Conservation (phyloP, 2,113 vertebrate genomes). For the Ciconia stormi region DNA sequence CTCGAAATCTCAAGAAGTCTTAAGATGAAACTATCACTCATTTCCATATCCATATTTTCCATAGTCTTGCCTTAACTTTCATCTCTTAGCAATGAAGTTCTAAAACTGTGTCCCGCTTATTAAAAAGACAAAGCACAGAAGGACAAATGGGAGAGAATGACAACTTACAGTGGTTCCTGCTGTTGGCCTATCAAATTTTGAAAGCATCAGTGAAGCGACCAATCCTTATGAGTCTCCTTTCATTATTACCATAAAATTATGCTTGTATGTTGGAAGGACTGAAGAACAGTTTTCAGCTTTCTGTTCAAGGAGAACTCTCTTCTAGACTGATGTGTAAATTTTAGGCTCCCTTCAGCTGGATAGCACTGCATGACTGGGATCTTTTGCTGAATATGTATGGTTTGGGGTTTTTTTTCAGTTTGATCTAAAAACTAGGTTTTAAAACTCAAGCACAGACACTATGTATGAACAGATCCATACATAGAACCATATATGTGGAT, state of each 20-base stretch:
- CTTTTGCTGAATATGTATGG: not conserved
- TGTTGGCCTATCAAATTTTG: not conserved
- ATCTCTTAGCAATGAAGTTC: not conserved
- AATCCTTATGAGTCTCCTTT: not conserved
- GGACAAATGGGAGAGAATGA: not conserved
- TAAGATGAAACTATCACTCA: not conserved
- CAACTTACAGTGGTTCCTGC: not conserved
- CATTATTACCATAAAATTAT: not conserved
- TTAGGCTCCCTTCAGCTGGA: not conserved
- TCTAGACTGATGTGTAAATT: not conserved
- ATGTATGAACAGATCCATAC: not conserved
- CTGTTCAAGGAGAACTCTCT: not conserved
- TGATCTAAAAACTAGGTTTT: not conserved
- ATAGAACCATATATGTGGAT: not conserved
- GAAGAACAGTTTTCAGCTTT: not conserved
- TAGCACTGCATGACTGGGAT: not conserved
- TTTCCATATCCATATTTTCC: not conserved
- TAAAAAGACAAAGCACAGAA: not conserved
- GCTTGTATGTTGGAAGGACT: not conserved
- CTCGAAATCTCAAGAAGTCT: not conserved
- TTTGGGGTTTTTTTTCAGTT: not conserved
- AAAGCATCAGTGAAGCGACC: not conserved
- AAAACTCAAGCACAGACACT: not conserved
- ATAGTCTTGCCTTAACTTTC: not conserved
- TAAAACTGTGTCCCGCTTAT: not conserved